Percentiles rank a stretch among this genome's conserved stretches.
Evolutionary conservation across 1,140 invertebrate genomes (phyloP).

Genomic region (Sitobion miscanthi): DNA sequence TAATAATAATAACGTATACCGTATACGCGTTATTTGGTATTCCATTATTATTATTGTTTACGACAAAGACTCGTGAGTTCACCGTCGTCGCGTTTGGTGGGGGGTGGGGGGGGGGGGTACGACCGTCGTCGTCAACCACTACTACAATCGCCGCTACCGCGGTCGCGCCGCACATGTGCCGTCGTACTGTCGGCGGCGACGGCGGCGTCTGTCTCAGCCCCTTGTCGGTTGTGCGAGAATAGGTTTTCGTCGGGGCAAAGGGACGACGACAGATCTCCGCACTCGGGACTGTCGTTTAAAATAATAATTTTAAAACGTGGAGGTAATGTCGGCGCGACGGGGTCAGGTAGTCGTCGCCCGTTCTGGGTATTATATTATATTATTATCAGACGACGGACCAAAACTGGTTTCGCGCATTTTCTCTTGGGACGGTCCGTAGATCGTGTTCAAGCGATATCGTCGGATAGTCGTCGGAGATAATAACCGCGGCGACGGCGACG

Average conservation of each 20-base stretch:
- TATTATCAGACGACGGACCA: background rate
- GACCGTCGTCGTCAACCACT: background rate
- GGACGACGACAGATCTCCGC: too few species aligned
- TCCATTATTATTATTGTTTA: background rate
- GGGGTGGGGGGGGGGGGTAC: background rate
- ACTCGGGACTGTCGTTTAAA: background rate
- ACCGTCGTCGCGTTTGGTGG: background rate
- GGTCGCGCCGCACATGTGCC: background rate
- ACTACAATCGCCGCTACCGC: background rate
- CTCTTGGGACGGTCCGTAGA: background rate
- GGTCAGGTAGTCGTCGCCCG: background rate
- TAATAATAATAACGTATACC: background rate
- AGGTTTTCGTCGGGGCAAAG: background rate
- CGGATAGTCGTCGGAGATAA: background rate
- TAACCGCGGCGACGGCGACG: background rate
- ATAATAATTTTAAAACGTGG: background rate
- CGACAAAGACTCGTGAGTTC: background rate
- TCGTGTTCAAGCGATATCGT: background rate
- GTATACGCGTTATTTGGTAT: background rate
- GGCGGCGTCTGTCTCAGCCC: background rate
- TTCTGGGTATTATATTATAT: background rate
- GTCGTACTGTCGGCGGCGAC: background rate
- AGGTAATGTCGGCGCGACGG: background rate
- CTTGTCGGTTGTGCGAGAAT: background rate
- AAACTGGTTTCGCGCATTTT: slow-evolving; percentile 27